These are phyloP conservation scores for Gobionotothen gibberifrons DNA, from an alignment of 2,797 vertebrate species.

Conservation along the genomic window DNA sequence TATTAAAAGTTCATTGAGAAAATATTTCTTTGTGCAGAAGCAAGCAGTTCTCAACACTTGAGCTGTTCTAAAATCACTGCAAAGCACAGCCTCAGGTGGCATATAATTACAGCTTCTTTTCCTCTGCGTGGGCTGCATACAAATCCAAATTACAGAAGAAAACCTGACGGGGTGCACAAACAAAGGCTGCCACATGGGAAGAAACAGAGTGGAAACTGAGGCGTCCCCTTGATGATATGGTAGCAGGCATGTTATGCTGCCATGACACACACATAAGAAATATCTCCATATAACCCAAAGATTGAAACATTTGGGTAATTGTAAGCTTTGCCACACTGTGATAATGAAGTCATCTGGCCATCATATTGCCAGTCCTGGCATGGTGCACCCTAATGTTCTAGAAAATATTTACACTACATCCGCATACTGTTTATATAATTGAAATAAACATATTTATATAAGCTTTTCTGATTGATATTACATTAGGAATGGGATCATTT, in stretches of 20 bases:
- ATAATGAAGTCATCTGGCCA: slow-evolving; percentile 1
- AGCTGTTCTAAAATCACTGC: slow-evolving; percentile 28
- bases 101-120: slow-evolving; percentile 42
- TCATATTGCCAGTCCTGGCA: background rate
- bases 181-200: slow-evolving; percentile 30
- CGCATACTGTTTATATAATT: background rate
- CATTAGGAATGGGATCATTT: background rate
- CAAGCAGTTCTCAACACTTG: slow-evolving; percentile 15
- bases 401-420: background rate
- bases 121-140: slow-evolving; percentile 35
- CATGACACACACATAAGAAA: background rate
- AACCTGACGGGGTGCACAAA: slow-evolving; percentile 28
- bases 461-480: background rate
- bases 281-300: background rate
- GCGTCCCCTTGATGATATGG: slow-evolving; percentile 10
- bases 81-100: slow-evolving; percentile 38
- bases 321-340: background rate
- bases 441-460: background rate
- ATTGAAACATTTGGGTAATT: background rate
- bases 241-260: slow-evolving; percentile 18
- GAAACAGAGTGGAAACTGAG: slow-evolving; percentile 24
- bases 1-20: background rate
- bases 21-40: slow-evolving; percentile 12
- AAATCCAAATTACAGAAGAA: slow-evolving; percentile 27
- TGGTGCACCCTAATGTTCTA: background rate